phyloP scores from a whole-genome alignment of 2,888 invertebrate genomes.

The Cataglyphis cursor region DNA sequence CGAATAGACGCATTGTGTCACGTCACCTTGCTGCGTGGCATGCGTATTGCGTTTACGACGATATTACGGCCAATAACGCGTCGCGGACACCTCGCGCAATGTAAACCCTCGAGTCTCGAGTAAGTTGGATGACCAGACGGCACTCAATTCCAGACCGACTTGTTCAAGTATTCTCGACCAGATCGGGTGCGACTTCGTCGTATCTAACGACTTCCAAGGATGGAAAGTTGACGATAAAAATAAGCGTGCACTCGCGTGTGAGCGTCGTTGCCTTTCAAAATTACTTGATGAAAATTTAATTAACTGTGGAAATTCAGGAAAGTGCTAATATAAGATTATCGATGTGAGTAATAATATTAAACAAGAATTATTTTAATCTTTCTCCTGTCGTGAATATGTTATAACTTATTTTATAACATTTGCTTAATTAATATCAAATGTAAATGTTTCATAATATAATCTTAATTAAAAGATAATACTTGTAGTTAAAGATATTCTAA shows the following conservation, averaged over 20 bases:
- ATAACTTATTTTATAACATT: not conserved
- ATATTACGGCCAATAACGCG: slow-evolving; percentile 61
- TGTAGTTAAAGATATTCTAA: not conserved
- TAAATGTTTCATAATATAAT: not conserved
- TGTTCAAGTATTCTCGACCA: slow-evolving; percentile 46
- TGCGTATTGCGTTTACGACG: slow-evolving; percentile 35
- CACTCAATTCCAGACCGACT: slow-evolving; percentile 63
- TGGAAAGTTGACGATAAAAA: slow-evolving; percentile 54
- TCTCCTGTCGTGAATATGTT: not conserved
- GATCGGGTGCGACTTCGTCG: slow-evolving; percentile 55
- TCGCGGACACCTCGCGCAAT: slow-evolving; percentile 60
- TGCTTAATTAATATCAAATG: not conserved
- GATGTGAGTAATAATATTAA: not conserved
- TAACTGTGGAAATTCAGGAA: not conserved
- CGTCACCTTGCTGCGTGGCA: slow-evolving; percentile 28
- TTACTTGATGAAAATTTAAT: not conserved
- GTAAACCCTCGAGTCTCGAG: slow-evolving; percentile 62
- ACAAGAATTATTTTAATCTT: not conserved
- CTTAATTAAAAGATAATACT: not conserved
- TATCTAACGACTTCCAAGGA: slow-evolving; percentile 53
- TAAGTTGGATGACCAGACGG: slow-evolving; percentile 66
- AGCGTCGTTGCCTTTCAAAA: slow-evolving; percentile 7
- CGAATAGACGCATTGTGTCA: slow-evolving; percentile 49
- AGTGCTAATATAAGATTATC: not conserved
- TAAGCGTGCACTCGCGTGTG: not conserved